Evolutionary conservation across 2,113 vertebrate species (phyloP).

Genomic region (Pandion haliaetus): DNA sequence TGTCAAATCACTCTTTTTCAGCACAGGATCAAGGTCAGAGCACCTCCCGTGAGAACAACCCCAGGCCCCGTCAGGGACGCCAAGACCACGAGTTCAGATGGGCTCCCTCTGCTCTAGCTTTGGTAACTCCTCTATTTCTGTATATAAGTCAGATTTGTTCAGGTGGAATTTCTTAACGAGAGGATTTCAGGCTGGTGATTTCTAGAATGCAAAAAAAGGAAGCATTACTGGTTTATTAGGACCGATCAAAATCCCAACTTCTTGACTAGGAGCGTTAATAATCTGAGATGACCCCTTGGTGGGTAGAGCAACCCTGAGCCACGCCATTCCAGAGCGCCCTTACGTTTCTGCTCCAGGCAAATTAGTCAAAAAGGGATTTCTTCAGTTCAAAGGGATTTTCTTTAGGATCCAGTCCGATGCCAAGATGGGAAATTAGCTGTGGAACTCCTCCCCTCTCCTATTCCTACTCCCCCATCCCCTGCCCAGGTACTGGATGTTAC

Average conservation of each 20-base stretch:
- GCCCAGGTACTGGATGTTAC: neutral
- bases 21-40: neutral
- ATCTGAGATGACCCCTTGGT: neutral
- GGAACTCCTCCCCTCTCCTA: neutral
- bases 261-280: neutral
- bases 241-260: neutral
- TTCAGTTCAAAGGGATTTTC: neutral
- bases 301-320: neutral
- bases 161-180: neutral
- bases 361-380: neutral
- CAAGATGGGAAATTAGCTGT: neutral
- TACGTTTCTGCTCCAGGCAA: rapidly evolving
- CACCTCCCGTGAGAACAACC: neutral
- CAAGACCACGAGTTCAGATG: neutral
- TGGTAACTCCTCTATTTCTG: neutral
- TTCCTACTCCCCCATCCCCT: neutral
- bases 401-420: neutral
- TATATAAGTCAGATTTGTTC: neutral
- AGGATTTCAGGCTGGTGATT: neutral
- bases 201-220: neutral
- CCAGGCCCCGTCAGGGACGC: rapidly evolving
- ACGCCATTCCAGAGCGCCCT: neutral
- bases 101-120: neutral
- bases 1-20: neutral
- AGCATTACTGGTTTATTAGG: neutral